A percentile compares a stretch with the other conserved stretches of the same genome.
Conservation (phyloP, 2,113 vertebrate genomes). For the Onychorhynchus coronatus region DNA sequence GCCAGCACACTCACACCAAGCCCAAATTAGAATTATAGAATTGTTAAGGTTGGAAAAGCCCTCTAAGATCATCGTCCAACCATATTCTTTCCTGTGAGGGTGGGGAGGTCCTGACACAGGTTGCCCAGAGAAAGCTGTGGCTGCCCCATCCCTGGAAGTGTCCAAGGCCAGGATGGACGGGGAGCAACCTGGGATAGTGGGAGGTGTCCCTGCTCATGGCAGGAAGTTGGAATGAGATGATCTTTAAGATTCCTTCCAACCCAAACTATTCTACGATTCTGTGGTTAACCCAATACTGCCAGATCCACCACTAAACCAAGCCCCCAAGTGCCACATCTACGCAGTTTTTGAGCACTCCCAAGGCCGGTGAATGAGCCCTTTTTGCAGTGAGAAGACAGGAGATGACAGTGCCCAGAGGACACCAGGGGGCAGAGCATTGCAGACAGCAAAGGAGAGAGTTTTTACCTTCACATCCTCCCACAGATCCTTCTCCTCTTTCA, state of each 20-base stretch:
- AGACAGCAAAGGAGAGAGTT: neutral
- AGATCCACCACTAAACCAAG: neutral
- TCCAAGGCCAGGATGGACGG: neutral
- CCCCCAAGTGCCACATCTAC: neutral
- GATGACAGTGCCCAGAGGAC: fast-evolving
- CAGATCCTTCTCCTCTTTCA: constrained; percentile 93
- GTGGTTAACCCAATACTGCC: neutral
- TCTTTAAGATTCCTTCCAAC: neutral
- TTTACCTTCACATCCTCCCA: constrained; percentile 98
- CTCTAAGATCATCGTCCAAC: fast-evolving
- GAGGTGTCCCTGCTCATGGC: neutral
- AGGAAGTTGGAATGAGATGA: neutral
- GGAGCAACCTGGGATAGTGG: neutral
- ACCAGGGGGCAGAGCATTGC: fast-evolving
- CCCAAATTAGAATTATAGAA: fast-evolving
- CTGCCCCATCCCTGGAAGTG: neutral
- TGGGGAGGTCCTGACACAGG: neutral
- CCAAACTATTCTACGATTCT: neutral
- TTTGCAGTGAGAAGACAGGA: neutral
- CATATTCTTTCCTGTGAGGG: too few species aligned
- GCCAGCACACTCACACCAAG: fast-evolving
- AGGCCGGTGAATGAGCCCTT: fast-evolving
- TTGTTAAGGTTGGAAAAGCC: neutral
- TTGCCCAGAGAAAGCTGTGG: neutral
- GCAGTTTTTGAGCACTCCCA: fast-evolving